Evolutionary conservation across 2,113 vertebrate species (phyloP).

Genomic region (Scomber scombrus): DNA sequence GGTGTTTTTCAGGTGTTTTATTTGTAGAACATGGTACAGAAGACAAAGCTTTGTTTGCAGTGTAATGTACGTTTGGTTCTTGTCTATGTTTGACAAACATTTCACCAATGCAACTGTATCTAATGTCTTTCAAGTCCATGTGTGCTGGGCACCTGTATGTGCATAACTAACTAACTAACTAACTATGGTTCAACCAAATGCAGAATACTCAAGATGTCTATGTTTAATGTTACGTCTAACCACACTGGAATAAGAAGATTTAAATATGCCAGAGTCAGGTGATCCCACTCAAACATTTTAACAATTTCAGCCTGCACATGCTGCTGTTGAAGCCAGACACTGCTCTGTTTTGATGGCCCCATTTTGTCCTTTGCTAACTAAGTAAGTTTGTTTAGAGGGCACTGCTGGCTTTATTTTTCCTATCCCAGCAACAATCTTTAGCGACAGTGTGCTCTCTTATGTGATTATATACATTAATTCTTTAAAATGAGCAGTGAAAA

Average conservation of each 20-base stretch:
- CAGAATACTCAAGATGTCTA: background rate
- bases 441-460: background rate
- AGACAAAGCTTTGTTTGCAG: too few species aligned
- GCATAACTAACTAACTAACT: too few species aligned
- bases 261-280: background rate
- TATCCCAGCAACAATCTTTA: background rate
- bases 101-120: too few species aligned
- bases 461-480: background rate
- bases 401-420: constrained; percentile 1
- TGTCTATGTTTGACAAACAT: too few species aligned
- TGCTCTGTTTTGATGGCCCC: background rate
- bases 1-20: too few species aligned
- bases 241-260: background rate
- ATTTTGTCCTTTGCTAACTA: background rate
- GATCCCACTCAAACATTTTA: background rate
- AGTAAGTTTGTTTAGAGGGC: constrained; percentile 6
- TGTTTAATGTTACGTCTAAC: background rate
- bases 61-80: too few species aligned
- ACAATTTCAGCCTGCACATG: background rate
- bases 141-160: too few species aligned
- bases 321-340: background rate
- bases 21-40: too few species aligned
- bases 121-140: too few species aligned
- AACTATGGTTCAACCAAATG: background rate
- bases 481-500: background rate